Conservation (phyloP, 2,797 vertebrate species). For the Avahi laniger region DNA sequence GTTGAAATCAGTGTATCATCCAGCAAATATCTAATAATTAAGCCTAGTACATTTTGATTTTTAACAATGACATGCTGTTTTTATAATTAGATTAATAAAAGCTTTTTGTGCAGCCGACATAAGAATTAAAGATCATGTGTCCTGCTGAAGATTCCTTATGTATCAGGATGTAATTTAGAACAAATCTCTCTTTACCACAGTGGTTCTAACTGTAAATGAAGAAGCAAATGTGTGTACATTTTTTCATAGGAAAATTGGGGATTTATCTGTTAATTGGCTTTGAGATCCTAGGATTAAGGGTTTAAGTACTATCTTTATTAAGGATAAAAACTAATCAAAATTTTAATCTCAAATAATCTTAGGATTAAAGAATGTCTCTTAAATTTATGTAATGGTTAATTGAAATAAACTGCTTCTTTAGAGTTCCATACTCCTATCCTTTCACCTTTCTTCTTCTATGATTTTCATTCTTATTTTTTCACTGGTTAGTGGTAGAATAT, state of each 20-base stretch:
- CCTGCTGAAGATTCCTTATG: neutral
- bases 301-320: constrained; percentile 73
- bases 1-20: neutral
- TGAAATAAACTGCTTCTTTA: constrained; percentile 31
- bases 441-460: neutral
- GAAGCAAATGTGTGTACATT: constrained; percentile 2
- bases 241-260: constrained; percentile 57
- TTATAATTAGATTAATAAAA: neutral
- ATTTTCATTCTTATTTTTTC: neutral
- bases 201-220: neutral
- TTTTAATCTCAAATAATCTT: constrained; percentile 73
- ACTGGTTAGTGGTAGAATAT: neutral
- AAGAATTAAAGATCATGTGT: neutral
- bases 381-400: constrained; percentile 52
- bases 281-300: constrained; percentile 69
- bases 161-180: neutral
- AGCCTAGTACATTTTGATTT: neutral
- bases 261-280: constrained; percentile 73
- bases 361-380: constrained; percentile 57
- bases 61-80: neutral
- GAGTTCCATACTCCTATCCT: neutral
- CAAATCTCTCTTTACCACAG: neutral
- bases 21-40: neutral
- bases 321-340: constrained; percentile 76
- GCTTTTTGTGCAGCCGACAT: neutral